phyloP scores from a whole-genome alignment of 2,113 vertebrate species.

The Larimichthys polyactis region DNA sequence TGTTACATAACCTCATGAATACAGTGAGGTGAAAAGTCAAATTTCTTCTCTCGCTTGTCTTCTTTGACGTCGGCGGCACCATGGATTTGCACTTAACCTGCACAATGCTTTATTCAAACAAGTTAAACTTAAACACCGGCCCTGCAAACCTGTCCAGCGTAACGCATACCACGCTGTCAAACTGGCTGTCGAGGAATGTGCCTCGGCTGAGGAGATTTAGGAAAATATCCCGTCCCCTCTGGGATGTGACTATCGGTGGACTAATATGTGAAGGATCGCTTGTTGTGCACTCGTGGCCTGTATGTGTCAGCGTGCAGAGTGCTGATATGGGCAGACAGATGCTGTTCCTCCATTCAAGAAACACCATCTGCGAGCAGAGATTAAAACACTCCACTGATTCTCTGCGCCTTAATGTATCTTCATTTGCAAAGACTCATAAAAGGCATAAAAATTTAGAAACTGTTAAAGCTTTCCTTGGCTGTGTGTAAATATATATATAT shows the following conservation, averaged over 20 bases:
- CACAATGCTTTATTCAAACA: neutral
- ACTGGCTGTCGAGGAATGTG: conserved; percentile 17
- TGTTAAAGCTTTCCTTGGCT: neutral
- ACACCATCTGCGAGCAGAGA: conserved; percentile 70
- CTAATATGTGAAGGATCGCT: conserved; percentile 40
- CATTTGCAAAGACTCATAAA: conserved; percentile 11
- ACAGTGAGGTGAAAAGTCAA: neutral
- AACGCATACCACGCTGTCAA: neutral
- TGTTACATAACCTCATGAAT: neutral
- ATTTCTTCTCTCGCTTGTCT: neutral
- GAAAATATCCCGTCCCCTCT: conserved; percentile 19
- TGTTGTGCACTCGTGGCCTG: conserved; percentile 40
- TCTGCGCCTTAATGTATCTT: conserved; percentile 13
- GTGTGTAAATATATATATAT: neutral
- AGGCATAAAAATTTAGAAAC: conserved; percentile 1
- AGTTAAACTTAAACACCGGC: neutral
- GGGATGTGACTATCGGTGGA: conserved; percentile 46
- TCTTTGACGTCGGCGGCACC: neutral
- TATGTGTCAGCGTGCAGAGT: conserved; percentile 43
- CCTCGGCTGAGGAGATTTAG: conserved; percentile 30
- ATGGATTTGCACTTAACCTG: neutral
- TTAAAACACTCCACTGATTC: conserved; percentile 52
- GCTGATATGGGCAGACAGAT: conserved; percentile 60
- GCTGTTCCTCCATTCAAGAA: conserved; percentile 65
- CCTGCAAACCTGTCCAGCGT: neutral